Evolutionary conservation across 2,113 vertebrate species (phyloP).

Genomic region (Silurus asotus): DNA sequence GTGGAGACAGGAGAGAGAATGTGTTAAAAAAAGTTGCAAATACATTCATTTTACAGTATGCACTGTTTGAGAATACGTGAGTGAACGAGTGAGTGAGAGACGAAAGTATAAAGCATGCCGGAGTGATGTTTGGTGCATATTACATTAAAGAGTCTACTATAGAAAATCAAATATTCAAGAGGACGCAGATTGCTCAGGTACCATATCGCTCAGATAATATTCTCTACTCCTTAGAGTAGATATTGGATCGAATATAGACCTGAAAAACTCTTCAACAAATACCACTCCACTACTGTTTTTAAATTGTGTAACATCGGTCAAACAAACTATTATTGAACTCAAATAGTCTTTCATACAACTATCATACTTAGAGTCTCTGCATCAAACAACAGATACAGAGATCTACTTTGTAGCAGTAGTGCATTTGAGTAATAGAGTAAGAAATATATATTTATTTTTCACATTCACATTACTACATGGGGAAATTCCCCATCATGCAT

Average conservation of each 20-base stretch:
- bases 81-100: neutral
- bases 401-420: neutral
- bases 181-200: neutral
- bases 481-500: no score
- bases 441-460: no score
- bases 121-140: neutral
- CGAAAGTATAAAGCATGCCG: neutral
- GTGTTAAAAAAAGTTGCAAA: no score
- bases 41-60: neutral
- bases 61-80: neutral
- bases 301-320: neutral
- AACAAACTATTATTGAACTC: neutral
- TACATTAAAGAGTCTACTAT: neutral
- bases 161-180: neutral
- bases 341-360: neutral
- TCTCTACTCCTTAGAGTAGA: neutral
- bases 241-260: neutral
- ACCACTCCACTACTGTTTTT: neutral
- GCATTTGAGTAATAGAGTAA: neutral
- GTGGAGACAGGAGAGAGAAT: neutral
- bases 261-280: neutral
- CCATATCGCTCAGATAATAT: neutral
- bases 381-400: neutral
- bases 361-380: neutral
- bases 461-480: no score